Conservation (phyloP, 1,140 invertebrate genomes). For the Hycleus phaleratus region DNA sequence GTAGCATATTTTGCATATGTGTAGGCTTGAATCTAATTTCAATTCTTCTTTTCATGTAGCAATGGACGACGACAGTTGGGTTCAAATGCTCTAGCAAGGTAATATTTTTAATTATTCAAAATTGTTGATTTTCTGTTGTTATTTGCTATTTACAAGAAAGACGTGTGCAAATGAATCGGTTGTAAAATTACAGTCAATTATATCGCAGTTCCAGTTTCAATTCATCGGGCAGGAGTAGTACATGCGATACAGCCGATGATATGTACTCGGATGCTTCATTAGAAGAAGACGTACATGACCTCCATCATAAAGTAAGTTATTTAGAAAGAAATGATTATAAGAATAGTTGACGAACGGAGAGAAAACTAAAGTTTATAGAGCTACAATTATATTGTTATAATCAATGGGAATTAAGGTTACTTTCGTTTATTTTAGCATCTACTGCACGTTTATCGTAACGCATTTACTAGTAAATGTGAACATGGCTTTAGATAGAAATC, state of each 20-base stretch:
- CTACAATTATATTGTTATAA: too few relatives aligned
- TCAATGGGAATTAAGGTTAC: too few relatives aligned
- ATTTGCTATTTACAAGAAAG: slow-evolving; percentile 12
- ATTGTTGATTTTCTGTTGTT: slow-evolving; percentile 2
- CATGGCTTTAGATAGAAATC: too few relatives aligned
- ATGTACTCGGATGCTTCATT: slow-evolving; percentile 87
- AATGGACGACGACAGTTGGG: slow-evolving; percentile 68
- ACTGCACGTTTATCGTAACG: too few relatives aligned
- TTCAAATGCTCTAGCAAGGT: slow-evolving; percentile 80
- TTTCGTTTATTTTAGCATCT: too few relatives aligned
- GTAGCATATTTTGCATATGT: too few relatives aligned
- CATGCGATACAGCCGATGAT: slow-evolving; percentile 81
- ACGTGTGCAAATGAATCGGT: not conserved
- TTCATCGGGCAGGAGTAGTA: slow-evolving; percentile 80
- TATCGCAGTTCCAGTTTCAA: slow-evolving; percentile 86
- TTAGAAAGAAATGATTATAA: not conserved
- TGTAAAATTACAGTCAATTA: slow-evolving; percentile 60
- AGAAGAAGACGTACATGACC: slow-evolving; percentile 84
- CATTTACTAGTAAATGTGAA: too few relatives aligned
- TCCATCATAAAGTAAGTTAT: slow-evolving; percentile 74
- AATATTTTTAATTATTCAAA: slow-evolving; percentile 32
- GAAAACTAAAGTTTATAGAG: too few relatives aligned
- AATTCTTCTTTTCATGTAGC: slow-evolving; percentile 51
- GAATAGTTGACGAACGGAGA: not conserved
- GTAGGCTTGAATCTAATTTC: too few relatives aligned